phyloP scores from a whole-genome alignment of 2,888 invertebrate genomes.

The Pristionchus fissidentatus region DNA sequence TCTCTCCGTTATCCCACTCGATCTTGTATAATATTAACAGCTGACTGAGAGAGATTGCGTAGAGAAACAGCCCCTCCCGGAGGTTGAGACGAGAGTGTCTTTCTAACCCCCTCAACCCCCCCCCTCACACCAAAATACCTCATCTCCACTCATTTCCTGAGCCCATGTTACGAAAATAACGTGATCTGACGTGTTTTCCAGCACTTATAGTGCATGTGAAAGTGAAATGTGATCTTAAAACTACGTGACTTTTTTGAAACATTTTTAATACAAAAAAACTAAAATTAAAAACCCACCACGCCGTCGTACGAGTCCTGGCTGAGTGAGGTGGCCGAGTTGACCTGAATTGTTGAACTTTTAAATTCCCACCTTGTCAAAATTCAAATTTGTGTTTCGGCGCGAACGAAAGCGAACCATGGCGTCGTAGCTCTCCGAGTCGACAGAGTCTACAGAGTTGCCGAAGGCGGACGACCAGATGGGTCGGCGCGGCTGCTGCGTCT shows the following conservation, averaged over 20 bases:
- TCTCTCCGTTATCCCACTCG: neutral
- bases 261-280: neutral
- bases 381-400: neutral
- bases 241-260: too few relatives aligned
- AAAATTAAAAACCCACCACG: neutral
- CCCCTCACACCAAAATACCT: too few relatives aligned
- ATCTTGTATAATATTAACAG: neutral
- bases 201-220: too few relatives aligned
- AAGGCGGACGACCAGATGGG: constrained; percentile 42
- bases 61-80: neutral
- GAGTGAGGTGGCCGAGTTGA: constrained; percentile 29
- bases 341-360: neutral
- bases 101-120: constrained; percentile 30
- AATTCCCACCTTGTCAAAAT: neutral
- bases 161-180: too few relatives aligned
- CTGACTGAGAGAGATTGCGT: neutral
- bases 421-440: constrained; percentile 40
- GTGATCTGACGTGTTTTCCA: too few relatives aligned
- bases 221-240: too few relatives aligned
- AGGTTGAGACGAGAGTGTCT: too few relatives aligned
- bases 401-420: neutral
- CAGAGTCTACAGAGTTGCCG: constrained; percentile 9
- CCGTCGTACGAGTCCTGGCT: constrained; percentile 25
- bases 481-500: neutral
- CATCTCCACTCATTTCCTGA: too few relatives aligned